Percentiles rank a stretch among this genome's conserved stretches.
These are phyloP conservation scores for Pheosia tremula DNA, from an alignment of 2,888 invertebrate species.

Conservation along the genomic window DNA sequence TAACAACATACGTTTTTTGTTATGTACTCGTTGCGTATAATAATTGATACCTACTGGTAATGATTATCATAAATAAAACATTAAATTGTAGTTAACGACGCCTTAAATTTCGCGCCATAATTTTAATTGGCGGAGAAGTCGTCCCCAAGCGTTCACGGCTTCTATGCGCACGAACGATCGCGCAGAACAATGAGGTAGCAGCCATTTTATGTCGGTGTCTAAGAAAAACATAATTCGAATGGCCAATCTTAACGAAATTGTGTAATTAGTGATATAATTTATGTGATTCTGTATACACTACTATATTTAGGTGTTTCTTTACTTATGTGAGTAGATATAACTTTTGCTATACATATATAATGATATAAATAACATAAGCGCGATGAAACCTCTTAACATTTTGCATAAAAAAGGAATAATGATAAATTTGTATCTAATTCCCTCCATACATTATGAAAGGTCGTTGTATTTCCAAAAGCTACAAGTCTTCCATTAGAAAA, in stretches of 20 bases:
- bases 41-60: conserved; percentile 38
- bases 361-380: conserved; percentile 63
- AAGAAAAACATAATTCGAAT: conserved; percentile 85
- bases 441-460: conserved; percentile 59
- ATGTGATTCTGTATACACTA: conserved; percentile 80
- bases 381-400: conserved; percentile 68
- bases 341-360: conserved; percentile 68
- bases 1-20: conserved; percentile 66
- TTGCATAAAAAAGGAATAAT: conserved; percentile 63
- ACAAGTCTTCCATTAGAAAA: conserved; percentile 51
- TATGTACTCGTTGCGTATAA: conserved; percentile 54
- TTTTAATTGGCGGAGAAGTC: conserved; percentile 84
- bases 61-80: conserved; percentile 55
- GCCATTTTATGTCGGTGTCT: conserved; percentile 85
- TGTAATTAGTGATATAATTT: conserved; percentile 84
- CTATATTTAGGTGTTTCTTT: conserved; percentile 78
- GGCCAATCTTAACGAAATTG: conserved; percentile 84
- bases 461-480: conserved; percentile 59
- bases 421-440: conserved; percentile 67
- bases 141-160: conserved; percentile 85
- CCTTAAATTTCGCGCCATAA: conserved; percentile 84
- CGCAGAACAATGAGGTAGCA: conserved; percentile 85
- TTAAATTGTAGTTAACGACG: conserved; percentile 65
- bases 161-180: conserved; percentile 85
- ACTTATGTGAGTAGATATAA: conserved; percentile 79